Percentiles rank a stretch among this genome's conserved stretches.
phyloP scores from a whole-genome alignment of 2,113 vertebrate species.

The Dendrocopos noguchii region DNA sequence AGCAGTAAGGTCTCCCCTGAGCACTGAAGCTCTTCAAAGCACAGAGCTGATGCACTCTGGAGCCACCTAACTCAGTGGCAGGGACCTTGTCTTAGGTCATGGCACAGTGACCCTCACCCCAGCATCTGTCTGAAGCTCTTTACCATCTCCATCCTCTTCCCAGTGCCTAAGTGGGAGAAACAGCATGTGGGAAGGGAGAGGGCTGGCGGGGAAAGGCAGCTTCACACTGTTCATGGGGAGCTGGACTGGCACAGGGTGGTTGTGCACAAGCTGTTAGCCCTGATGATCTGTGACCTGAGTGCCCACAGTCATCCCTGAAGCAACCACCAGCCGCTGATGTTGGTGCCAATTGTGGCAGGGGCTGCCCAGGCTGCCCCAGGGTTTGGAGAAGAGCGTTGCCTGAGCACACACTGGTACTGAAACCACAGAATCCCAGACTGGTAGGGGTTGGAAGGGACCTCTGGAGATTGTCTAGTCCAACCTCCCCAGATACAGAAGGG shows the following conservation, averaged over 20 bases:
- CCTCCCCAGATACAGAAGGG: too few species aligned
- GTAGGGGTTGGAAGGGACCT: too few species aligned
- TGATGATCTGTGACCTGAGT: background rate
- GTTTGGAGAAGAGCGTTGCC: background rate
- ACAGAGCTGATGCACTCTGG: background rate
- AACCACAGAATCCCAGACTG: background rate
- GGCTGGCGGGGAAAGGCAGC: background rate
- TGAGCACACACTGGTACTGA: background rate
- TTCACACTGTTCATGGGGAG: background rate
- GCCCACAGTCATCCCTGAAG: background rate
- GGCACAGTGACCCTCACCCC: background rate
- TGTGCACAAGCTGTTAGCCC: background rate
- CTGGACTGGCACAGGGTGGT: rapidly evolving
- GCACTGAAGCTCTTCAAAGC: background rate
- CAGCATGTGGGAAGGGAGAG: background rate
- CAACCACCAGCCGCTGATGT: rapidly evolving
- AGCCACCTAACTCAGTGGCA: background rate
- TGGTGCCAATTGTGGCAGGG: too few species aligned
- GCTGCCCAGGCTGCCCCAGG: rapidly evolving
- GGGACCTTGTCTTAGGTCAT: background rate
- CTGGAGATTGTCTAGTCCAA: too few species aligned
- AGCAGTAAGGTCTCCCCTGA: too few species aligned
- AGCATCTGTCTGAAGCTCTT: background rate
- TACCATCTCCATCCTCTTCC: background rate
- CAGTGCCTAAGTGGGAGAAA: background rate